Conservation (phyloP, 2,113 vertebrate species). For the Gracilinanus agilis region DNA sequence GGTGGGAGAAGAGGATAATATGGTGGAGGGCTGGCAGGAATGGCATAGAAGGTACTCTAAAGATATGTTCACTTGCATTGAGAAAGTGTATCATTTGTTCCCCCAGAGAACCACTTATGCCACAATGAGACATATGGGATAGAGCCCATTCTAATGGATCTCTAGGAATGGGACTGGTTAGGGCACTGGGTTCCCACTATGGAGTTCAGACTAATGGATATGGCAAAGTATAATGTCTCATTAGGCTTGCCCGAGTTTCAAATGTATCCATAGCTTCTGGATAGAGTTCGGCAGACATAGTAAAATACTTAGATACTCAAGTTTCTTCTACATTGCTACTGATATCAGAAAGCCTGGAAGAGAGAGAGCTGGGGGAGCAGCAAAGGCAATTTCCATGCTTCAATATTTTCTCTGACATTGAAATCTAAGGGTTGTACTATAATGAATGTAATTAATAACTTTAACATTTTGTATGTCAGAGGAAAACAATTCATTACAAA, state of each 20-base stretch:
- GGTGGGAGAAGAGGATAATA: no score
- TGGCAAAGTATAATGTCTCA: background rate
- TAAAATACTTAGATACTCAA: background rate
- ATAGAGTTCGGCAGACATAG: no score
- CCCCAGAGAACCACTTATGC: background rate
- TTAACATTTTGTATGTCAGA: background rate
- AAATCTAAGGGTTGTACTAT: background rate
- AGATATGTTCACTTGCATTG: background rate
- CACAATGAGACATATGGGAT: background rate
- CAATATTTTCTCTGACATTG: background rate
- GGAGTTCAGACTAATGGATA: background rate
- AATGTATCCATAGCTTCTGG: background rate
- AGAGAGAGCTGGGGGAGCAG: background rate
- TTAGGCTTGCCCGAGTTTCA: background rate
- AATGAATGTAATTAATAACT: background rate
- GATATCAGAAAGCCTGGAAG: background rate
- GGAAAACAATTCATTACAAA: slow-evolving; percentile 5
- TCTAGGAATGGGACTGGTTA: background rate
- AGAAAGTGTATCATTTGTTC: background rate
- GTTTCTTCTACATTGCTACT: no score
- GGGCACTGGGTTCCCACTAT: background rate
- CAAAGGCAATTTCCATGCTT: background rate
- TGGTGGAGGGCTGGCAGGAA: no score
- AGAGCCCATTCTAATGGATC: background rate
- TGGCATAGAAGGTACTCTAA: no score